Conservation (phyloP, 2,888 invertebrate genomes). For the Morpho achilles region DNA sequence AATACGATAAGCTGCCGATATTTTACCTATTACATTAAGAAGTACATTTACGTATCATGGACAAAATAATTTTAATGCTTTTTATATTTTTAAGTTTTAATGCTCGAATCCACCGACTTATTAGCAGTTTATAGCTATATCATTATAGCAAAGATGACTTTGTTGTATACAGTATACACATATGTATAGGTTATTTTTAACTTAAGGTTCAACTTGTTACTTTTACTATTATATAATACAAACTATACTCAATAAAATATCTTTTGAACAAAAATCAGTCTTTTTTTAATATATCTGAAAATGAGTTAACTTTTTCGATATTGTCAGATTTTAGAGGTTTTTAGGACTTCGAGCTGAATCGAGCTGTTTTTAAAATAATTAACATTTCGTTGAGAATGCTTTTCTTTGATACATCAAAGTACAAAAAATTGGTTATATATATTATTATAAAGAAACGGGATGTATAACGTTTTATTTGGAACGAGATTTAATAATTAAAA, state of each 20-base stretch:
- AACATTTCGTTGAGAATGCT: too few relatives aligned
- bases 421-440: too few relatives aligned
- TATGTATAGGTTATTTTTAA: constrained; percentile 13
- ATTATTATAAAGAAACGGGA: too few relatives aligned
- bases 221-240: constrained; percentile 15
- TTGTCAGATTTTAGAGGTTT: too few relatives aligned
- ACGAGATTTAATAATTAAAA: too few relatives aligned
- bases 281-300: neutral
- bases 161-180: constrained; percentile 14
- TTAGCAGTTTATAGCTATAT: constrained; percentile 1
- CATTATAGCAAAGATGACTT: constrained; percentile 8
- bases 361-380: too few relatives aligned
- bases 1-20: neutral
- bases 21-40: neutral
- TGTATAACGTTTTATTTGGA: too few relatives aligned
- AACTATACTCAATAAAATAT: constrained; percentile 23
- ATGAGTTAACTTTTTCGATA: neutral
- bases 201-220: constrained; percentile 9
- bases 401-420: too few relatives aligned
- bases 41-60: neutral
- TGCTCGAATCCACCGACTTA: constrained; percentile 23
- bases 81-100: constrained; percentile 7
- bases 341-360: too few relatives aligned
- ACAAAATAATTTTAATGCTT: constrained; percentile 6
- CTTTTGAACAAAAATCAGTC: constrained; percentile 1